Evolutionary conservation across 2,888 invertebrate species (phyloP), one percentile per base, ranked within the genome.

Genomic region (Gastracanthus pulcherrimus): DNA sequence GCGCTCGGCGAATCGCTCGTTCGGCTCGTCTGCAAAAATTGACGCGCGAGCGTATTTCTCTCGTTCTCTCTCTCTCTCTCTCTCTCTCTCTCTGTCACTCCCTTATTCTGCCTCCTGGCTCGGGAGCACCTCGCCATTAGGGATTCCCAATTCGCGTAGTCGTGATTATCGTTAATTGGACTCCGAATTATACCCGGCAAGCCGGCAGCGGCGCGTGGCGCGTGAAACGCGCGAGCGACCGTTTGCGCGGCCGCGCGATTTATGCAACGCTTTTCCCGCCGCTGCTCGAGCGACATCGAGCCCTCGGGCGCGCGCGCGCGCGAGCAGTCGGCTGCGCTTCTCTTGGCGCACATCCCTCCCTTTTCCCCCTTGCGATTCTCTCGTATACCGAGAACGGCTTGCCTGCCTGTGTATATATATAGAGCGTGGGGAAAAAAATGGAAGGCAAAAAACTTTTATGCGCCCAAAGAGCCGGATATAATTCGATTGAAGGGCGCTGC

Each of bases 121-220:
- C n/a, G n/a, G n/a, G 48, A 51, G 58, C 67, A n/a, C n/a, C 48
- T 74, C 66, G 80, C 84, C 86, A 87, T 87, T 87, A 87, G 86
- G 86, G 86, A 88, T 89, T 88, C 85, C 86, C 87, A 88, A 89
- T 89, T 86, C 85, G 84, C 87, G 86, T 55, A 23, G 55, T 86
- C 85, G 85, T 89, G 89, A 89, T 90, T 88, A 90, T 89, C 88
- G 82, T 86, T 90, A 90, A 90, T 90, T 90, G 88, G 88, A 89
- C 86, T 87, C 82, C 78, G 87, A 85, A 88, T 87, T 87, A 87
- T 87, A 85, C 84, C 84, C 83, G 84, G 82, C 85, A n/a, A n/a
- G 34, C 6, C 16, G 48, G 55, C 19, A n/a, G n/a, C n/a, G n/a
- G 19, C 66, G 36, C 7, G 67, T 29, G 67, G 29, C 34, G 80